These are phyloP conservation scores for Xanthorhoe spadicearia DNA, from an alignment of 2,888 invertebrate species.

Conservation along the genomic window DNA sequence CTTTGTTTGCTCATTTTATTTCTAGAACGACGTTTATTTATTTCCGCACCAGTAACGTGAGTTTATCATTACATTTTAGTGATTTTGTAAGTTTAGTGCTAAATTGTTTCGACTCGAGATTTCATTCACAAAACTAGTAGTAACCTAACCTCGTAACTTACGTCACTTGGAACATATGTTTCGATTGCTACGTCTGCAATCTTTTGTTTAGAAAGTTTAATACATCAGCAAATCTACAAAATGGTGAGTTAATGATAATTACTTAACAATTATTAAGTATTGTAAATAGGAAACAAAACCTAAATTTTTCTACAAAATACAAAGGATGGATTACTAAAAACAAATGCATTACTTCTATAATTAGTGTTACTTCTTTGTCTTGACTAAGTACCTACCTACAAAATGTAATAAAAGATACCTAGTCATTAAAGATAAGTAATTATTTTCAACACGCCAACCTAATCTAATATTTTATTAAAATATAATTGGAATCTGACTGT, in stretches of 20 bases:
- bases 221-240: not conserved
- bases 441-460: too few species aligned
- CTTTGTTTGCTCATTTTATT: not conserved
- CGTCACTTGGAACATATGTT: conserved; percentile 36
- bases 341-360: too few species aligned
- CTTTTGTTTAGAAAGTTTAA: conserved; percentile 3
- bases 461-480: too few species aligned
- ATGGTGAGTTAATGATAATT: not conserved
- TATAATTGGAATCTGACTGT: too few species aligned
- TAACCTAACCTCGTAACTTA: conserved; percentile 4
- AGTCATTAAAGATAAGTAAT: too few species aligned
- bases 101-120: not conserved
- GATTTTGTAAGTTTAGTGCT: not conserved
- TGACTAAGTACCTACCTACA: too few species aligned
- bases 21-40: not conserved
- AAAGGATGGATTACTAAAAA: too few species aligned
- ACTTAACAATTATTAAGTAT: too few species aligned
- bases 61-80: not conserved
- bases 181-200: not conserved
- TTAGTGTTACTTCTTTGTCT: too few species aligned
- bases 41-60: not conserved
- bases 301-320: too few species aligned
- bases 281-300: not conserved
- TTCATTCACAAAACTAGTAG: not conserved
- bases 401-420: too few species aligned